These are phyloP conservation scores for Panagrolaimus sp. DNA, from an alignment of 1,140 invertebrate genomes.

Conservation along the genomic window DNA sequence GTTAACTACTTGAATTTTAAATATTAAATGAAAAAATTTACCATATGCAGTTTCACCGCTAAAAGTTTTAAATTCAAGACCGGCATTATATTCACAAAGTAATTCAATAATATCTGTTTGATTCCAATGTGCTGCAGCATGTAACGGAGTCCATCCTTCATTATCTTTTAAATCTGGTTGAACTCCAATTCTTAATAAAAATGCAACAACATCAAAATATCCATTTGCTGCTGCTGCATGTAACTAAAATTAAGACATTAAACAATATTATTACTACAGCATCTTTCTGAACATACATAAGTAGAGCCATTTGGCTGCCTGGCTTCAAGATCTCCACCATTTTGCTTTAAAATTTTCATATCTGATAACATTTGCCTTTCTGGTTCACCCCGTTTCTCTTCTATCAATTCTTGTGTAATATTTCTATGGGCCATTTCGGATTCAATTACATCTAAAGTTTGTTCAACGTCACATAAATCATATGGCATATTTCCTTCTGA, in stretches of 20 bases:
- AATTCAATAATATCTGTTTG: conserved; percentile 90
- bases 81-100: conserved; percentile 86
- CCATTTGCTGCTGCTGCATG: conserved; percentile 96
- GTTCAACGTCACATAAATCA: conserved; percentile 88
- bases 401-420: conserved; percentile 73
- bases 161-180: conserved; percentile 81
- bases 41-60: conserved; percentile 90
- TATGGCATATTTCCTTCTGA: conserved; percentile 99
- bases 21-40: no score
- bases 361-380: conserved; percentile 87
- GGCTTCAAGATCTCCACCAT: conserved; percentile 74
- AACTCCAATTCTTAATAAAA: conserved; percentile 83
- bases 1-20: no score
- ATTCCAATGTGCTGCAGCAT: conserved; percentile 94
- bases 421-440: conserved; percentile 90
- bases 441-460: conserved; percentile 87
- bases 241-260: conserved; percentile 62
- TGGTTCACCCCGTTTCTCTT: conserved; percentile 81
- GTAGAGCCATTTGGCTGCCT: conserved; percentile 82
- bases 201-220: conserved; percentile 78
- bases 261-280: no score
- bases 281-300: conserved; percentile 59
- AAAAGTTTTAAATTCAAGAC: conserved; percentile 90
- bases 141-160: conserved; percentile 77
- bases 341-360: conserved; percentile 67